Conservation (phyloP, 1,140 invertebrate genomes). For the Drosophila pectinifera region DNA sequence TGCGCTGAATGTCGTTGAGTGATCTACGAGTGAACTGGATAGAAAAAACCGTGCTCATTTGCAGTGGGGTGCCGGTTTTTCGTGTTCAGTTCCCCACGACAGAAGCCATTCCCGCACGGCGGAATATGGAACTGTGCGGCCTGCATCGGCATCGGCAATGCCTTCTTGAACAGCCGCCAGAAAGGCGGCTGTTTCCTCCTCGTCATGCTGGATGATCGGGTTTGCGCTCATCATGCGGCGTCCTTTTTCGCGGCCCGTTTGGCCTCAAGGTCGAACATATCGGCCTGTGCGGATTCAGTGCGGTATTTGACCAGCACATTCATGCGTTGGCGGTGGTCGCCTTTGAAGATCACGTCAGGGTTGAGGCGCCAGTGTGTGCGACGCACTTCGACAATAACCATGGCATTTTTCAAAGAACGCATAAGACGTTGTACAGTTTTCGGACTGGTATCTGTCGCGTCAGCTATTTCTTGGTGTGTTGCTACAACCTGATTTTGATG, state of each 20-base stretch:
- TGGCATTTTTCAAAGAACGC: slow-evolving; percentile 7
- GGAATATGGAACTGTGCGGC: slow-evolving; percentile 7
- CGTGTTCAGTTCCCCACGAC: slow-evolving; percentile 7
- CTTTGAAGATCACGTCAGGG: slow-evolving; percentile 6
- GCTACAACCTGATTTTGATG: slow-evolving; percentile 6
- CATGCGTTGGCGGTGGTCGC: slow-evolving; percentile 7
- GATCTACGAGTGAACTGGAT: slow-evolving; percentile 7
- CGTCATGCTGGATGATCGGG: slow-evolving; percentile 7
- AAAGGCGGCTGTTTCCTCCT: slow-evolving; percentile 7
- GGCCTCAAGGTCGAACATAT: slow-evolving; percentile 7
- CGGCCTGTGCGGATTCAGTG: slow-evolving; percentile 7
- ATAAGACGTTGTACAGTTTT: slow-evolving; percentile 7
- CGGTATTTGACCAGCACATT: slow-evolving; percentile 7
- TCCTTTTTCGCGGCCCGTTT: slow-evolving; percentile 7
- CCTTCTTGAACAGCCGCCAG: slow-evolving; percentile 7
- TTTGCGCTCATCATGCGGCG: slow-evolving; percentile 7
- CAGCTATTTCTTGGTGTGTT: slow-evolving; percentile 7
- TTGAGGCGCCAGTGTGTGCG: slow-evolving; percentile 7
- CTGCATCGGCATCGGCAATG: slow-evolving; percentile 7
- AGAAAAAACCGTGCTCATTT: slow-evolving; percentile 8
- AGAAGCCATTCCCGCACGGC: slow-evolving; percentile 7
- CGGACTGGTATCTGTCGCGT: slow-evolving; percentile 6
- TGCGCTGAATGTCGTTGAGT: slow-evolving; percentile 7
- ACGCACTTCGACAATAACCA: slow-evolving; percentile 6
- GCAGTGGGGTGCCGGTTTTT: slow-evolving; percentile 7